Percentiles rank a stretch among this genome's conserved stretches.
Evolutionary conservation across 2,888 invertebrate genomes (phyloP).

Genomic region (Cyrtodaria siliqua): DNA sequence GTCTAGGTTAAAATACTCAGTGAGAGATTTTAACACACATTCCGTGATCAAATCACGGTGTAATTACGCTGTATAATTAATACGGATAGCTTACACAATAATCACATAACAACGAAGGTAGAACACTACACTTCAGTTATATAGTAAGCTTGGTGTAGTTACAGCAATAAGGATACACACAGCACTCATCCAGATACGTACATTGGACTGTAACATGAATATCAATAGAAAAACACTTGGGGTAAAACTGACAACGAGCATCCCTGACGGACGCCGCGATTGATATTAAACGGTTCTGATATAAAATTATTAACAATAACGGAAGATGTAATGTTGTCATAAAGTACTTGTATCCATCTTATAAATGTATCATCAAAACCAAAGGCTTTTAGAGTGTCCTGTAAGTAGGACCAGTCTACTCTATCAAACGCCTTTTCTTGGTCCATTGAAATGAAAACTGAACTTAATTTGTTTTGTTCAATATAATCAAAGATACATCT

Average conservation of each 20-base stretch:
- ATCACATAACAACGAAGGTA: too few species aligned
- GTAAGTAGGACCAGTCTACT: conserved; percentile 62
- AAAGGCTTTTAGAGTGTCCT: conserved; percentile 50
- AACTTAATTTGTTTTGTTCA: conserved; percentile 49
- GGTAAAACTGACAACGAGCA: conserved; percentile 46
- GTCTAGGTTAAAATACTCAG: too few species aligned
- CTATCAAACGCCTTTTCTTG: conserved; percentile 71
- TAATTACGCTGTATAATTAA: too few species aligned
- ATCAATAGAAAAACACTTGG: too few species aligned
- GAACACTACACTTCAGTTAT: too few species aligned
- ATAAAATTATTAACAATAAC: conserved; percentile 60
- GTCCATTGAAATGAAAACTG: conserved; percentile 62
- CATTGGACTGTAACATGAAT: too few species aligned
- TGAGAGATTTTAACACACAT: too few species aligned
- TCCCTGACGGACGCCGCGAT: conserved; percentile 56
- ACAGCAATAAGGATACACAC: too few species aligned
- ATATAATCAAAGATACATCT: conserved; percentile 58
- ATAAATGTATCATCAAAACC: conserved; percentile 61
- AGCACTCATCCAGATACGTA: too few species aligned
- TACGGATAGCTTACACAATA: too few species aligned
- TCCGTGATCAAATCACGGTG: too few species aligned
- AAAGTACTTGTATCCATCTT: conserved; percentile 62
- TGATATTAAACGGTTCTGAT: conserved; percentile 46
- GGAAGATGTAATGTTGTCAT: conserved; percentile 51
- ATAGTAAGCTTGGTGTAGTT: too few species aligned